A percentile compares a stretch with the other conserved stretches of the same genome.
Evolutionary conservation across 2,888 invertebrate species (phyloP).

Genomic region (Cremastobaeus sp.): DNA sequence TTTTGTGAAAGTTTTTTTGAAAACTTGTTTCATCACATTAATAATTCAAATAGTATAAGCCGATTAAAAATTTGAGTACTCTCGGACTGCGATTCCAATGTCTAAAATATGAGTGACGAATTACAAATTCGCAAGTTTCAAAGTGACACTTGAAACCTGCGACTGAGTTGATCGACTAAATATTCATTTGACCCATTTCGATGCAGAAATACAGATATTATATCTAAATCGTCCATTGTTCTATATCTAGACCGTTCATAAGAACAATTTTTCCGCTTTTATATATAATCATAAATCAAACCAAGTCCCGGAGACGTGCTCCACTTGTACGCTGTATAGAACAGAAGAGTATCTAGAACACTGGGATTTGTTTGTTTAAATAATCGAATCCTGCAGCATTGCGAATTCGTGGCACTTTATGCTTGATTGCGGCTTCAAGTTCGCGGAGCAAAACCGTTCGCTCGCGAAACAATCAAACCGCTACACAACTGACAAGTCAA

Average conservation of each 20-base stretch:
- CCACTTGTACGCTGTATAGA: constrained; percentile 2
- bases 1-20: no score
- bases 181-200: no score
- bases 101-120: no score
- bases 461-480: constrained; percentile 42
- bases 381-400: constrained; percentile 23
- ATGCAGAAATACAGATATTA: not conserved
- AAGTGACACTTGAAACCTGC: no score
- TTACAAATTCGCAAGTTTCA: no score
- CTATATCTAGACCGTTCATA: constrained; percentile 3
- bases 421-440: constrained; percentile 33
- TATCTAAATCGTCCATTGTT: constrained; percentile 2
- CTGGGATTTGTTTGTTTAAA: constrained; percentile 41
- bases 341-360: constrained; percentile 28
- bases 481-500: constrained; percentile 40
- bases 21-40: no score
- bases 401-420: constrained; percentile 28
- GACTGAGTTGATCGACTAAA: no score
- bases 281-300: not conserved
- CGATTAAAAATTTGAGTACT: no score
- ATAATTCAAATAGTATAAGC: no score
- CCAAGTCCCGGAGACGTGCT: not conserved
- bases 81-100: no score
- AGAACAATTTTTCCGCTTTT: constrained; percentile 5
- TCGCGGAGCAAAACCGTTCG: constrained; percentile 30